Base-by-base conservation (phyloP, 1,140 invertebrate species). In the Heliconius hewitsoni region DNA sequence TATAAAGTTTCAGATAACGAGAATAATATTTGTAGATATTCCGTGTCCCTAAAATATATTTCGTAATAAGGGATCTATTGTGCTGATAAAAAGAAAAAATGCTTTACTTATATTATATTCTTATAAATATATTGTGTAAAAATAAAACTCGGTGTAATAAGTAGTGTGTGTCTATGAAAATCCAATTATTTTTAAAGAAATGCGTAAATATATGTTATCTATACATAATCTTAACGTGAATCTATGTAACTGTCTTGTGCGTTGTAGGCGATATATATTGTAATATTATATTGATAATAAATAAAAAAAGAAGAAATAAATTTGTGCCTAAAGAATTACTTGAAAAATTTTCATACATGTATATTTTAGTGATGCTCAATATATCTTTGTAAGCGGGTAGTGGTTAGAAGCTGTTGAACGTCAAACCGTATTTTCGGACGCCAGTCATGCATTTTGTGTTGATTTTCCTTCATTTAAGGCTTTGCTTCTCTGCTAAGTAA, bases 61-160 rank as follows among this genome's bases (percentile, higher is more conserved):
- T 83, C 82, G 82, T 84, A 83, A 86, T 85, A 90, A 83, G 88
- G 89, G 91, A 89, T 92, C 87, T 88, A 87, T 92, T 93, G 89
- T 93, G 91, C 89, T 94, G 91, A 87, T 88, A 89, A 87, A 83
- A 90, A 90, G 85, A 23, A 57, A 55, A 93, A 93, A 94, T 94
- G 93, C 93, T 94, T 94, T 93, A 93, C 92, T 88, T 92, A 94
- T 89, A 92, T 87, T 94, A 92, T 94, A 94, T 94, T 94, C 93
- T 94, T 94, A 92, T 94, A 94, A 93, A 91, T 92, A 89, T 94
- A 90, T 93, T 93, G 91, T 93, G 91, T 93, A 93, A 90, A 92
- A 93, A 87, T 79, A 91, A 93, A 88, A 89, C 87, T 91, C 90
- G 85, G 85, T 89, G 88, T 93, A 89, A 87, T 87, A 89, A 83